phyloP scores from a whole-genome alignment of 2,888 invertebrate genomes.

The Caenorhabditis sp. region DNA sequence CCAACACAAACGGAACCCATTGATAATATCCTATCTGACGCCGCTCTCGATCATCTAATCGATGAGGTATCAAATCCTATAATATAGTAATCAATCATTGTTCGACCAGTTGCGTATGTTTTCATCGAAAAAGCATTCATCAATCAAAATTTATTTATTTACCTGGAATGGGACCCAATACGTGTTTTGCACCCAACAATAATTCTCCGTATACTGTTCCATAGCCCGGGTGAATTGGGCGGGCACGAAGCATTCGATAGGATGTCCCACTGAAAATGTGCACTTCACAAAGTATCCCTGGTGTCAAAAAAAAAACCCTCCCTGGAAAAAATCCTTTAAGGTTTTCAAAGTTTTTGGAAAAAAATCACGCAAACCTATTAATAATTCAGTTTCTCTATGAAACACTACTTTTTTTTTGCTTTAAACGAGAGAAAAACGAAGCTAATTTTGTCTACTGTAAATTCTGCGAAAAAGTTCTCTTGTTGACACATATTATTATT shows the following conservation, averaged over 20 bases:
- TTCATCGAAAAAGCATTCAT: neutral
- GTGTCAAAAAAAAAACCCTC: too few species aligned
- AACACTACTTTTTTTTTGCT: neutral
- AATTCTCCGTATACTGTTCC: conserved; percentile 75
- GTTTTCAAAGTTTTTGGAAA: neutral
- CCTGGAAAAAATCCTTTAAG: too few species aligned
- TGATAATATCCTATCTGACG: conserved; percentile 68
- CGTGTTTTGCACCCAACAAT: conserved; percentile 73
- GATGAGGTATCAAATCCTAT: conserved; percentile 71
- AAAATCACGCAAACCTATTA: neutral
- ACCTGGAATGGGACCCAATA: conserved; percentile 70
- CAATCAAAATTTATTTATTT: conserved; percentile 4
- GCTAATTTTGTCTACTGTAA: conserved; percentile 11
- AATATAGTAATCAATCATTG: conserved; percentile 7
- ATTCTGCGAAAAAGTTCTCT: neutral
- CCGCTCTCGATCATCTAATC: conserved; percentile 71
- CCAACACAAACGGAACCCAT: conserved; percentile 70
- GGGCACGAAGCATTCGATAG: conserved; percentile 75
- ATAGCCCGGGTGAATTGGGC: conserved; percentile 74
- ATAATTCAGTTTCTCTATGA: neutral
- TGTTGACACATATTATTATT: neutral
- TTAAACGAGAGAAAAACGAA: conserved; percentile 8
- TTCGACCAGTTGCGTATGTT: neutral
- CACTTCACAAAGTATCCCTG: too few species aligned
- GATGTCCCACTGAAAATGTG: conserved; percentile 72